These are phyloP conservation scores for Andrena bicolor DNA, from an alignment of 2,888 invertebrate genomes.

Conservation along the genomic window DNA sequence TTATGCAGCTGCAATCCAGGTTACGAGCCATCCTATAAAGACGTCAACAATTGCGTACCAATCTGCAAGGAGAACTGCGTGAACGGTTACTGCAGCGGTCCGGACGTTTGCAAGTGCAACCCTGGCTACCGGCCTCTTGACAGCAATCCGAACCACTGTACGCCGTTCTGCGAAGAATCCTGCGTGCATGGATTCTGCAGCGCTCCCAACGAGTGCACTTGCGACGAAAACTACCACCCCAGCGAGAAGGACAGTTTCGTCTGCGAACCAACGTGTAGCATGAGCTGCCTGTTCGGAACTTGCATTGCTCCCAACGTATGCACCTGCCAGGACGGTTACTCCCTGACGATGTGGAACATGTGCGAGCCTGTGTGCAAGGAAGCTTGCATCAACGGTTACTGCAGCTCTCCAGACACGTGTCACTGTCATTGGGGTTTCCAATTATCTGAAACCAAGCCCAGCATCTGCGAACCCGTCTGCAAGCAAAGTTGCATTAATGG, in stretches of 20 bases:
- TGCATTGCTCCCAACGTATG: slow-evolving; percentile 72
- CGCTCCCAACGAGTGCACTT: slow-evolving; percentile 61
- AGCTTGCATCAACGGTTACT: slow-evolving; percentile 73
- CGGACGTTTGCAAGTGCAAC: slow-evolving; percentile 75
- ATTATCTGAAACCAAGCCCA: slow-evolving; percentile 52
- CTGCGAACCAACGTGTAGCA: slow-evolving; percentile 73
- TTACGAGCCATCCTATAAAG: slow-evolving; percentile 50
- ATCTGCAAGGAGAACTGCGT: slow-evolving; percentile 64
- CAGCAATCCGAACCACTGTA: slow-evolving; percentile 74
- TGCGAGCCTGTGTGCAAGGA: slow-evolving; percentile 83
- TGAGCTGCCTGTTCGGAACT: slow-evolving; percentile 37
- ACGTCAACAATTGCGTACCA: slow-evolving; percentile 49
- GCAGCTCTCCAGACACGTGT: slow-evolving; percentile 71
- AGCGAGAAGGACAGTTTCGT: slow-evolving; percentile 16
- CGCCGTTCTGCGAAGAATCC: slow-evolving; percentile 88
- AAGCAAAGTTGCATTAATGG: slow-evolving; percentile 74
- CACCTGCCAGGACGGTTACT: slow-evolving; percentile 79
- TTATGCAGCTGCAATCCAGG: slow-evolving; percentile 79
- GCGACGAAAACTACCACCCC: slow-evolving; percentile 50
- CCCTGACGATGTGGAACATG: slow-evolving; percentile 63
- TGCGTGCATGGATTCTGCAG: slow-evolving; percentile 83
- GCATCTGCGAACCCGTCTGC: slow-evolving; percentile 83
- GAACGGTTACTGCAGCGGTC: slow-evolving; percentile 36
- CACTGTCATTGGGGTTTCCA: slow-evolving; percentile 74
- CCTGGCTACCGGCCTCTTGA: slow-evolving; percentile 72